Conservation (phyloP, 2,797 vertebrate genomes). For the Scarus forsteni region DNA sequence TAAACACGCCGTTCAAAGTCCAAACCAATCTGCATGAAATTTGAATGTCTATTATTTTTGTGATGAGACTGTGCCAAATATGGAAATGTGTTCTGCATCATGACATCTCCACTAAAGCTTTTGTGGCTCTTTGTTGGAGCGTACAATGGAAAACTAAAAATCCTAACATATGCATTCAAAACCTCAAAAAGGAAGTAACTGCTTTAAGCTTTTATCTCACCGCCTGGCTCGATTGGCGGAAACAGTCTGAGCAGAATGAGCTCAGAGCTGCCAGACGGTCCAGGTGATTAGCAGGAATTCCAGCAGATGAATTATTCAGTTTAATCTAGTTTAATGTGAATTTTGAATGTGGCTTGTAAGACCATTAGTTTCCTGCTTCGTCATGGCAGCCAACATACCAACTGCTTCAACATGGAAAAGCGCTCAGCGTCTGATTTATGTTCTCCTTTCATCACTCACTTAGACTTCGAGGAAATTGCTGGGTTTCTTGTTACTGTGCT, state of each 20-base stretch:
- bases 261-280: conserved; percentile 2
- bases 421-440: background rate
- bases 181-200: background rate
- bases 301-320: conserved; percentile 15
- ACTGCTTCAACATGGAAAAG: conserved; percentile 9
- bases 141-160: background rate
- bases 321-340: background rate
- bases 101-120: background rate
- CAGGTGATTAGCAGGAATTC: conserved; percentile 1
- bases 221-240: background rate
- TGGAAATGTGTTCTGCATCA: background rate
- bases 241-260: background rate
- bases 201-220: conserved; percentile 10
- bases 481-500: background rate
- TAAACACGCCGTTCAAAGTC: background rate
- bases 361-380: background rate
- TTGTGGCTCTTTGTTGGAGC: background rate
- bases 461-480: too few species aligned
- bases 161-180: conserved; percentile 2
- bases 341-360: background rate
- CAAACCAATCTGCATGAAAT: background rate
- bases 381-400: background rate
- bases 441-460: background rate
- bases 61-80: background rate
- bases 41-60: background rate